Conservation (phyloP, 2,888 invertebrate species). For the Dicyrtomina minuta region DNA sequence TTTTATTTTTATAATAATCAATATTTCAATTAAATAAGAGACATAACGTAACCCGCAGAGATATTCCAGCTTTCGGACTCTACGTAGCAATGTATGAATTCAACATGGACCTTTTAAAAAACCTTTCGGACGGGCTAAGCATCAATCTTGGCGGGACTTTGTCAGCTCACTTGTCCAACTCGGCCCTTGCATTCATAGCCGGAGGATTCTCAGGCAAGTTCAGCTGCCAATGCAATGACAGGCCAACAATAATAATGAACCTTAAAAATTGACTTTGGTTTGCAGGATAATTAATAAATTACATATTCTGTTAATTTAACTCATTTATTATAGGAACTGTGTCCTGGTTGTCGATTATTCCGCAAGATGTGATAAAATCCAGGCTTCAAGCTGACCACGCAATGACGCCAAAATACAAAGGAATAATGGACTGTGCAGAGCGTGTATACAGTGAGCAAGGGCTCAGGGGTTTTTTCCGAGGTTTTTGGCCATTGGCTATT, state of each 20-base stretch:
- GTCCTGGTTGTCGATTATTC: slow-evolving; percentile 69
- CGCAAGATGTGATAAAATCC: slow-evolving; percentile 74
- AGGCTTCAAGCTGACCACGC: slow-evolving; percentile 69
- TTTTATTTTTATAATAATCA: no score
- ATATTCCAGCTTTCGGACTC: slow-evolving; percentile 66
- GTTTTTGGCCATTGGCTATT: slow-evolving; percentile 64
- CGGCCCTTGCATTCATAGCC: slow-evolving; percentile 55
- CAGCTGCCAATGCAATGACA: no score
- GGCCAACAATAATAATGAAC: no score
- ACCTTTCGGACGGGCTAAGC: slow-evolving; percentile 21
- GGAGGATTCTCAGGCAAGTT: slow-evolving; percentile 62
- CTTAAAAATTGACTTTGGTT: no score
- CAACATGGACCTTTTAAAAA: slow-evolving; percentile 29
- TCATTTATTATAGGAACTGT: slow-evolving; percentile 64
- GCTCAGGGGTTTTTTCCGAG: slow-evolving; percentile 63
- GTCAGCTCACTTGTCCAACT: slow-evolving; percentile 28
- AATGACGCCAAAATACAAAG: slow-evolving; percentile 61
- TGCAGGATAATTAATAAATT: no score
- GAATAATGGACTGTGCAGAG: slow-evolving; percentile 63
- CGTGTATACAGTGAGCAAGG: slow-evolving; percentile 64
- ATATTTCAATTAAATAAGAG: not conserved
- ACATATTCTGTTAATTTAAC: no score
- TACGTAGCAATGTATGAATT: slow-evolving; percentile 65
- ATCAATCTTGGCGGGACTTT: slow-evolving; percentile 26
- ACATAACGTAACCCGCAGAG: slow-evolving; percentile 57